Conservation (phyloP, 2,797 vertebrate genomes). For the Tinamus major region DNA sequence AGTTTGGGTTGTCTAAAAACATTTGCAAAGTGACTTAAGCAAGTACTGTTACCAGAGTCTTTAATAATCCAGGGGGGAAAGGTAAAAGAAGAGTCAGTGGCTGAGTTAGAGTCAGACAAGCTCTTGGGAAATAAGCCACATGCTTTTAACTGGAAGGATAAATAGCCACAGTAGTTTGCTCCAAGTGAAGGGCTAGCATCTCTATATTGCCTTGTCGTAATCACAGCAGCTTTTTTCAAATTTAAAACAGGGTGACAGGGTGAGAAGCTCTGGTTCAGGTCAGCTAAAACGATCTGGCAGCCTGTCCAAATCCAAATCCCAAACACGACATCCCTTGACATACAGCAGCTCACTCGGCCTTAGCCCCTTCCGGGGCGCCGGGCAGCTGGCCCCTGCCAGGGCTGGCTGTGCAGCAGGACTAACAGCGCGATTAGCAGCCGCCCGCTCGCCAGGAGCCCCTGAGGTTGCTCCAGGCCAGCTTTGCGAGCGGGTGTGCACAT, state of each 20-base stretch:
- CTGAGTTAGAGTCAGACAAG: not conserved
- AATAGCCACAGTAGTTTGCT: not conserved
- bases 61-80: not conserved
- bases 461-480: no score
- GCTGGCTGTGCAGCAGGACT: accelerated
- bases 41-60: not conserved
- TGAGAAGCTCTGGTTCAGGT: not conserved
- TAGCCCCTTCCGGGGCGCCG: not conserved
- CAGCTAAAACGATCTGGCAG: not conserved
- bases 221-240: not conserved
- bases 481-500: no score
- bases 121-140: not conserved
- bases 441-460: not conserved
- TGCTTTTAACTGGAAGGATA: not conserved
- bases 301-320: not conserved
- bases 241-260: accelerated
- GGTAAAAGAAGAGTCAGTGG: not conserved
- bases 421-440: not conserved
- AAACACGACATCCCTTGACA: accelerated
- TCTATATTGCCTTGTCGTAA: not conserved
- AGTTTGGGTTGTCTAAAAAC: not conserved
- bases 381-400: not conserved
- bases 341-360: accelerated
- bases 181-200: not conserved
- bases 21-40: not conserved